Percentiles rank a stretch among this genome's conserved stretches.
Evolutionary conservation across 2,888 invertebrate species (phyloP).

Genomic region (Ligdia adustata): DNA sequence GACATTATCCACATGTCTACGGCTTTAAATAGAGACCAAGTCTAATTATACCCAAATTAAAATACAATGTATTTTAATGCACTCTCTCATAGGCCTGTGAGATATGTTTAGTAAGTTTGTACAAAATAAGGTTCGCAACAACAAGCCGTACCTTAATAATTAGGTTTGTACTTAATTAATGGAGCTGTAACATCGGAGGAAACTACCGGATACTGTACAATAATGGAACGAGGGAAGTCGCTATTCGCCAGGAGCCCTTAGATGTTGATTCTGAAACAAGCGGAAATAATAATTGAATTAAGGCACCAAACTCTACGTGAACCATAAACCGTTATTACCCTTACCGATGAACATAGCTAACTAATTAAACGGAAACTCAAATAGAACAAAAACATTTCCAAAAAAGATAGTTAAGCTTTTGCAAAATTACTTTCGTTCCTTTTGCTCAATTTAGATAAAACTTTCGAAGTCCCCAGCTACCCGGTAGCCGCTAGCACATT

Average conservation of each 20-base stretch:
- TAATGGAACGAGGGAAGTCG: constrained; percentile 53
- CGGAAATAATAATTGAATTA: constrained; percentile 1
- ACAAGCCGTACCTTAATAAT: constrained; percentile 29
- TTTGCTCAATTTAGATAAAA: constrained; percentile 4
- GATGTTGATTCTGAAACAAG: constrained; percentile 67
- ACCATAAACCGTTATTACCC: too few species aligned
- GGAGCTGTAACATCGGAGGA: constrained; percentile 35
- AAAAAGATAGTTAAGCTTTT: not conserved
- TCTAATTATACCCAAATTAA: too few species aligned
- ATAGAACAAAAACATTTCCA: not conserved
- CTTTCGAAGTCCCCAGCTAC: not conserved
- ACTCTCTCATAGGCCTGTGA: constrained; percentile 23
- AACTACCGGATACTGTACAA: constrained; percentile 73
- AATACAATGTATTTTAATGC: too few species aligned
- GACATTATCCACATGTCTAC: not conserved
- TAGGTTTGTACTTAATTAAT: constrained; percentile 49
- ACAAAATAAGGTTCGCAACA: constrained; percentile 54
- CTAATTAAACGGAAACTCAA: too few species aligned
- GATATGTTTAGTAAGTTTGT: constrained; percentile 71
- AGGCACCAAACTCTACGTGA: not conserved
- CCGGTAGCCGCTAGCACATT: not conserved
- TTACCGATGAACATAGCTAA: too few species aligned
- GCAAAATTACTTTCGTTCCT: not conserved
- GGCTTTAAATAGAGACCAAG: too few species aligned
- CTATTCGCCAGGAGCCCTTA: constrained; percentile 56